A percentile compares a stretch with the other conserved stretches of the same genome.
Evolutionary conservation across 92 coral and sea anemone species (phyloP).

Genomic region (Epizoanthus ramosus): DNA sequence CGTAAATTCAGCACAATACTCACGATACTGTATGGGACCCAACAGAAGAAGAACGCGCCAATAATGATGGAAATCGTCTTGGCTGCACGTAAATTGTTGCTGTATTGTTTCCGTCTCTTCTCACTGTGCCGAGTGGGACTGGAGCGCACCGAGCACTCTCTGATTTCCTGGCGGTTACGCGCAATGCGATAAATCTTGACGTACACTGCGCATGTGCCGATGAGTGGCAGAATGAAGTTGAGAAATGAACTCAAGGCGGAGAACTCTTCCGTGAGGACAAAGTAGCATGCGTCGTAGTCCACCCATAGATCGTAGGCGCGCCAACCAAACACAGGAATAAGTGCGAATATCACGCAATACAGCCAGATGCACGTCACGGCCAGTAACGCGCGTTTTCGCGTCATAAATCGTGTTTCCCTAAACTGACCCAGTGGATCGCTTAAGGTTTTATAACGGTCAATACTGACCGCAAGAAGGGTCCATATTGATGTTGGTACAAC

Average conservation of each 20-base stretch:
- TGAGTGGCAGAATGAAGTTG: constrained; percentile 58
- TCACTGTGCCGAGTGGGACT: constrained; percentile 42
- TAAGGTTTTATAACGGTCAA: constrained; percentile 81
- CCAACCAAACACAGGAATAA: constrained; percentile 64
- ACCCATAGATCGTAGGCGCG: constrained; percentile 27
- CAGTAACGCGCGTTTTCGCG: constrained; percentile 55
- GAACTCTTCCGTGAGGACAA: constrained; percentile 51
- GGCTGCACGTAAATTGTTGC: constrained; percentile 69
- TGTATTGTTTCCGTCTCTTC: constrained; percentile 52
- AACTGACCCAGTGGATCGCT: constrained; percentile 71
- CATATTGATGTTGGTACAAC: constrained; percentile 72
- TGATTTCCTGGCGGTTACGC: constrained; percentile 52
- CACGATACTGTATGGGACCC: constrained; percentile 68
- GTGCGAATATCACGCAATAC: constrained; percentile 62
- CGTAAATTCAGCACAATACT: constrained; percentile 58
- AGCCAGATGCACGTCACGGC: constrained; percentile 58
- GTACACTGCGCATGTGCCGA: constrained; percentile 59
- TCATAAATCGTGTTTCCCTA: constrained; percentile 69
- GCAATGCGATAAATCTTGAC: constrained; percentile 67
- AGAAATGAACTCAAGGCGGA: constrained; percentile 48
- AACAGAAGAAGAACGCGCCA: constrained; percentile 73
- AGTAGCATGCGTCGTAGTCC: constrained; percentile 43
- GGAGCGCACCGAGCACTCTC: constrained; percentile 38
- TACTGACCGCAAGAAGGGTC: constrained; percentile 76
- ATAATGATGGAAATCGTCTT: constrained; percentile 70